Conservation (phyloP, 1,140 invertebrate genomes). For the Triops longicaudatus region DNA sequence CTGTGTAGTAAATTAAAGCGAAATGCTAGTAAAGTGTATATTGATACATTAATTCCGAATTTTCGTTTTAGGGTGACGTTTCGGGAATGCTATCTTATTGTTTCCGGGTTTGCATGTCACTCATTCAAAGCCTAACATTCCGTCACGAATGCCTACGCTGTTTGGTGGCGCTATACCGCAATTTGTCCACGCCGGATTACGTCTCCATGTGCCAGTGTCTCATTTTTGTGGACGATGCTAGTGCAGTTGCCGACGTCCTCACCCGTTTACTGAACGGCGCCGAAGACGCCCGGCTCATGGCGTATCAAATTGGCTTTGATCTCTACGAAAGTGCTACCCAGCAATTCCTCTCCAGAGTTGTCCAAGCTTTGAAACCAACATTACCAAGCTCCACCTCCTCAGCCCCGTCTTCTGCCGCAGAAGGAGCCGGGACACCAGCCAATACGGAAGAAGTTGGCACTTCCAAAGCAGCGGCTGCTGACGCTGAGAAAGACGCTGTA, state of each 20-base stretch:
- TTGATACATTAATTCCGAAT: slow-evolving; percentile 23
- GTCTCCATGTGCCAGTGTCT: slow-evolving; percentile 94
- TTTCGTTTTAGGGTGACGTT: slow-evolving; percentile 60
- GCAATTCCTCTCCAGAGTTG: slow-evolving; percentile 83
- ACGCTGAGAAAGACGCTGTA: slow-evolving; percentile 32
- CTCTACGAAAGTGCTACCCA: slow-evolving; percentile 98
- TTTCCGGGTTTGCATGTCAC: slow-evolving; percentile 89
- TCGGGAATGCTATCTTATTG: slow-evolving; percentile 86
- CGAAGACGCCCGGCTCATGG: slow-evolving; percentile 70
- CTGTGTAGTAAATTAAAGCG: no score
- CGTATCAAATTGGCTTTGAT: slow-evolving; percentile 98
- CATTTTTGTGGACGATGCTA: slow-evolving; percentile 89
- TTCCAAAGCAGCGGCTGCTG: slow-evolving; percentile 43
- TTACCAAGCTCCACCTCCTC: slow-evolving; percentile 58
- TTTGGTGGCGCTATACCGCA: slow-evolving; percentile 80
- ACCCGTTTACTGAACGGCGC: slow-evolving; percentile 74
- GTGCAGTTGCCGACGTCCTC: slow-evolving; percentile 80
- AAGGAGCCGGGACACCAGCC: slow-evolving; percentile 19
- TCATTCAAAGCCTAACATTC: slow-evolving; percentile 87
- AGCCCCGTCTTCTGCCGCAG: neutral
- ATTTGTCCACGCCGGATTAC: slow-evolving; percentile 80
- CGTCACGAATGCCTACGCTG: slow-evolving; percentile 78
- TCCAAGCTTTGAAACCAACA: slow-evolving; percentile 70
- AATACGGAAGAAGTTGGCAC: slow-evolving; percentile 41
- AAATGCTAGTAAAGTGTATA: neutral